These are phyloP conservation scores for Lethenteron reissneri DNA, from an alignment of 2,113 vertebrate species.

Conservation along the genomic window DNA sequence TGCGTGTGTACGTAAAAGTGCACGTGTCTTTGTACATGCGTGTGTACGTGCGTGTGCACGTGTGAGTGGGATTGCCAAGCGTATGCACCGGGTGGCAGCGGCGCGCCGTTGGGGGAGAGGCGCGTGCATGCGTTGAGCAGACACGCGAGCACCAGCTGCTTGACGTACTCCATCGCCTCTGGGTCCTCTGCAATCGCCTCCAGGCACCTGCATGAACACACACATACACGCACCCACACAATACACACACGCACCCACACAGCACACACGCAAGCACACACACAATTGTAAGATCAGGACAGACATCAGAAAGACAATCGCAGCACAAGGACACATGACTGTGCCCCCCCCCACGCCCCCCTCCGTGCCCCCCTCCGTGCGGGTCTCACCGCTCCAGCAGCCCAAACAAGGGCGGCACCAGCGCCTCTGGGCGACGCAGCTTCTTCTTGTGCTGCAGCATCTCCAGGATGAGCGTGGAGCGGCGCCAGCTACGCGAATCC, in stretches of 20 bases:
- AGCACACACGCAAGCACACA: too few species aligned
- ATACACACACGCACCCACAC: too few species aligned
- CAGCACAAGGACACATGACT: too few species aligned
- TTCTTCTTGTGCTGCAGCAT: constrained; percentile 94
- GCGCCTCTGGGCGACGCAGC: constrained; percentile 31
- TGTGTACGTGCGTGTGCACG: too few species aligned
- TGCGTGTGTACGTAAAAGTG: too few species aligned
- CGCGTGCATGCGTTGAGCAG: constrained; percentile 56
- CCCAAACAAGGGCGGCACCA: constrained; percentile 56
- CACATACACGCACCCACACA: too few species aligned
- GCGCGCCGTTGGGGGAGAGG: constrained; percentile 28
- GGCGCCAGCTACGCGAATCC: constrained; percentile 29
- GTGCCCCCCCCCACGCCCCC: constrained; percentile 17
- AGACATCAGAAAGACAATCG: too few species aligned
- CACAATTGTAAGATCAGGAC: too few species aligned
- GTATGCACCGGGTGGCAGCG: too few species aligned
- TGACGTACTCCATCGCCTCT: constrained; percentile 61
- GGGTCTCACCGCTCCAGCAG: constrained; percentile 47
- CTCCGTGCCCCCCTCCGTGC: constrained; percentile 27
- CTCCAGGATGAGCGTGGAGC: constrained; percentile 65
- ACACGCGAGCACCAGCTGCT: constrained; percentile 71
- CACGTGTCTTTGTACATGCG: too few species aligned
- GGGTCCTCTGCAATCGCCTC: constrained; percentile 26
- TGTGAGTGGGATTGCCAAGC: too few species aligned
- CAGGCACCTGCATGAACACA: constrained; percentile 31